Evolutionary conservation across 2,888 invertebrate species (phyloP).

Genomic region (Napeogenes sylphis): DNA sequence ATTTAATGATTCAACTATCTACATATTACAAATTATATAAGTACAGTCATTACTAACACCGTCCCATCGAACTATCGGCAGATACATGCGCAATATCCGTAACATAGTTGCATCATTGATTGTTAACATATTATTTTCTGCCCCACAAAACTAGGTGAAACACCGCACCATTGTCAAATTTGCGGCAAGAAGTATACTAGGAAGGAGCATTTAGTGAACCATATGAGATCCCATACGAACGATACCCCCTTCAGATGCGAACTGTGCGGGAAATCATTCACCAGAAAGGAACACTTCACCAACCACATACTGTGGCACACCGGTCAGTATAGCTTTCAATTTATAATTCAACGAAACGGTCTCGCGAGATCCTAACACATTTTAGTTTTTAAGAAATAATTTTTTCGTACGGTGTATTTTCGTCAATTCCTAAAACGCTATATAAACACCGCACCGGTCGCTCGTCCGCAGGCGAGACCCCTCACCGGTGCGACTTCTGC

Average conservation of each 20-base stretch:
- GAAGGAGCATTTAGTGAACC: constrained; percentile 92
- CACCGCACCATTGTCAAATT: constrained; percentile 91
- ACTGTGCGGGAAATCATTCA: constrained; percentile 92
- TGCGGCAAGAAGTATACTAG: constrained; percentile 93
- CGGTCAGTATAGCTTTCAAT: constrained; percentile 70
- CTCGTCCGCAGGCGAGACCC: constrained; percentile 79
- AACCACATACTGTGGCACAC: constrained; percentile 94
- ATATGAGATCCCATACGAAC: constrained; percentile 92
- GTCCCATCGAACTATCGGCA: constrained; percentile 2
- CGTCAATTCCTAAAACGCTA: no score
- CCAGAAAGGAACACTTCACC: constrained; percentile 92
- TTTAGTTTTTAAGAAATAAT: constrained; percentile 17
- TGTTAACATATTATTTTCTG: constrained; percentile 73
- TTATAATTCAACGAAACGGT: not conserved
- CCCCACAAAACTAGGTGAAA: constrained; percentile 82
- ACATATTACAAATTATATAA: constrained; percentile 8
- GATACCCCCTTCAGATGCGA: constrained; percentile 93
- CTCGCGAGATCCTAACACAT: not conserved
- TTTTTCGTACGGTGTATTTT: constrained; percentile 31
- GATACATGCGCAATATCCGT: constrained; percentile 17
- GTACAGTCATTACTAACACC: constrained; percentile 21
- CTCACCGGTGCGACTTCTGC: constrained; percentile 87
- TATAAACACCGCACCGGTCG: no score
- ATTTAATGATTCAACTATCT: constrained; percentile 76
- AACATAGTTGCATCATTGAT: constrained; percentile 76